Base-by-base conservation (phyloP, 2,888 invertebrate species). In the Seira musarum region DNA sequence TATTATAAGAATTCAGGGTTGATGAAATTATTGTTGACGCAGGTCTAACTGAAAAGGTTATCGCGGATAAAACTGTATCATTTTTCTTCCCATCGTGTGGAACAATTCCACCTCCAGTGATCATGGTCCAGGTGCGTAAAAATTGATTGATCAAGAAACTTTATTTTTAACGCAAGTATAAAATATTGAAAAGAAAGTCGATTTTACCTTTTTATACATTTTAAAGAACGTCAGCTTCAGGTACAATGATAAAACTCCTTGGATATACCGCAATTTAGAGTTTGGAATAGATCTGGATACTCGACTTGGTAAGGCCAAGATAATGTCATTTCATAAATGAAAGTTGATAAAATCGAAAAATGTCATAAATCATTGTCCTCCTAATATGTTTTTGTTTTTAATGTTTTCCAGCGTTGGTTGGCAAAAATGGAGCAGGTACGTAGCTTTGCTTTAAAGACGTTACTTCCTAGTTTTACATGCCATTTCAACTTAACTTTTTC, bases 281-380 rank as follows among this genome's bases (percentile, higher is more conserved):
- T 99, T 99, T 89, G 99, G 99, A 88, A 97, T 99, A 87, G 99
- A 99, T 90, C 91, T 99, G 84, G 99, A 99, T 89, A 98, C 99
- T 0, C 91, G 93, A 84, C 91, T 80, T 21, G 82, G 82, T 82
- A 76, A 64, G 78, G n/a, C n/a, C n/a, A n/a, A n/a, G 13, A 46
- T 46, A 6, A 46, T 46, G 46, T 46, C 13, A 13, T 46, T 46
- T 6, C 13, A 46, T n/a, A n/a, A n/a, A n/a, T n/a, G n/a, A n/a
- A n/a, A 46, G 46, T 46, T 10, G 6, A 13, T 46, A 13, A 10
- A 46, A 46, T 46, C 46, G 13, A 46, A 10, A 10, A 70, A 60
- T 60, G n/a, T n/a, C 19, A 35, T 63, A 63, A 21, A 21, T 35
- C 21, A 63, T 22, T 63, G n/a, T n/a, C n/a, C n/a, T n/a, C n/a